These are phyloP conservation scores for Tyrophagus putrescentiae DNA, from an alignment of 1,140 invertebrate genomes.

Conservation along the genomic window DNA sequence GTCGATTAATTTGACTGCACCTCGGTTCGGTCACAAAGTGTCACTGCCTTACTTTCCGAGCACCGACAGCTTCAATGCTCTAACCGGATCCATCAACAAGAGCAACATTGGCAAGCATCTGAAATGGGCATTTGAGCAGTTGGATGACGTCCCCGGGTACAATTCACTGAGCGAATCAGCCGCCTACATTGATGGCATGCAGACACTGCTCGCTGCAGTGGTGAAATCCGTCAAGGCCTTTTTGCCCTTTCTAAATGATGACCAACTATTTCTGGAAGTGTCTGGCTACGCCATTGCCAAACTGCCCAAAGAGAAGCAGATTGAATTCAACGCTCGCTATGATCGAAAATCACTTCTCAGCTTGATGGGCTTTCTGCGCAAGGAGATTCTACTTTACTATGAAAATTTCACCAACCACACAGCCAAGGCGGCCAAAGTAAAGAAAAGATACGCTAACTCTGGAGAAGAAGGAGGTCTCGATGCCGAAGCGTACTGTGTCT, in stretches of 20 bases:
- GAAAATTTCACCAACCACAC: neutral
- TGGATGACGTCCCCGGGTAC: neutral
- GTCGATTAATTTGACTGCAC: too few species aligned
- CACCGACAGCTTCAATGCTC: neutral
- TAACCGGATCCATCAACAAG: neutral
- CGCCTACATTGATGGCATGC: neutral
- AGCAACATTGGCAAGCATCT: neutral
- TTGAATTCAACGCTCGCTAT: neutral
- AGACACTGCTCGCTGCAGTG: neutral
- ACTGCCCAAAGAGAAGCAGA: neutral
- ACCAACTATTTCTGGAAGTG: neutral
- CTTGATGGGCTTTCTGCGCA: neutral
- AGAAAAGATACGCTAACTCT: neutral
- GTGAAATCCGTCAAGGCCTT: neutral
- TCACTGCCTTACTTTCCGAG: neutral
- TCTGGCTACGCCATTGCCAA: neutral
- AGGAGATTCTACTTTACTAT: neutral
- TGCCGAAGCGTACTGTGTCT: neutral
- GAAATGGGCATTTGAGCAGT: neutral
- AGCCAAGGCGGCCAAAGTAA: neutral
- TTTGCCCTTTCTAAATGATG: neutral
- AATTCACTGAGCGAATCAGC: neutral
- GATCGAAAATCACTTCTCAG: neutral
- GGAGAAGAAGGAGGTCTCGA: neutral
- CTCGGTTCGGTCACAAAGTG: neutral